Conservation (phyloP, 2,113 vertebrate genomes). For the Megalops atlanticus region DNA sequence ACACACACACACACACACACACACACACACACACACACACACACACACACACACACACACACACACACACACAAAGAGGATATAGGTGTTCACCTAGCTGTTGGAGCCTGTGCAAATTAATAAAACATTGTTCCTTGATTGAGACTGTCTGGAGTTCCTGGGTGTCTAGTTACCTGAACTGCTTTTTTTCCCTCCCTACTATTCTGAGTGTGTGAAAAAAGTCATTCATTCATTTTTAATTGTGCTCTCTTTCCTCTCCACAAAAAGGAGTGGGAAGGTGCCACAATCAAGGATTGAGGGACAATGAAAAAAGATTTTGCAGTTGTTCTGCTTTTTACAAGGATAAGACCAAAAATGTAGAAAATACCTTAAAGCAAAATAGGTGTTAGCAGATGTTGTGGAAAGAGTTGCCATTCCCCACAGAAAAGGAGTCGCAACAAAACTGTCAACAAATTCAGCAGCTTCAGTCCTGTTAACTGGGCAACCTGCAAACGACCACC, state of each 20-base stretch:
- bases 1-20: constrained; percentile 30
- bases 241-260: constrained; percentile 38
- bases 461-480: neutral
- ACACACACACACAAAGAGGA: constrained; percentile 38
- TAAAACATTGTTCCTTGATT: constrained; percentile 64
- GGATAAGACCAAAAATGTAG: neutral
- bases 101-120: constrained; percentile 54
- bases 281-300: constrained; percentile 15
- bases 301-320: constrained; percentile 20
- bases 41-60: constrained; percentile 32
- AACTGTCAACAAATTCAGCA: neutral
- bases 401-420: too few species aligned
- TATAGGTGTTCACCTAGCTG: constrained; percentile 46
- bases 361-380: too few species aligned
- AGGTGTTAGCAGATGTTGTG: too few species aligned
- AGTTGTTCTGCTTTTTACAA: constrained; percentile 2
- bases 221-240: constrained; percentile 75
- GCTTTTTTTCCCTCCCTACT: constrained; percentile 44
- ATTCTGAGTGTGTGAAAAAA: constrained; percentile 64
- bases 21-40: constrained; percentile 41
- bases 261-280: constrained; percentile 22
- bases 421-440: neutral
- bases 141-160: constrained; percentile 43
- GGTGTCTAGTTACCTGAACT: constrained; percentile 63
- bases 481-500: neutral